A percentile compares a stretch with the other conserved stretches of the same genome.
phyloP scores from a whole-genome alignment of 2,113 vertebrate species.

The Chiloscyllium plagiosum region DNA sequence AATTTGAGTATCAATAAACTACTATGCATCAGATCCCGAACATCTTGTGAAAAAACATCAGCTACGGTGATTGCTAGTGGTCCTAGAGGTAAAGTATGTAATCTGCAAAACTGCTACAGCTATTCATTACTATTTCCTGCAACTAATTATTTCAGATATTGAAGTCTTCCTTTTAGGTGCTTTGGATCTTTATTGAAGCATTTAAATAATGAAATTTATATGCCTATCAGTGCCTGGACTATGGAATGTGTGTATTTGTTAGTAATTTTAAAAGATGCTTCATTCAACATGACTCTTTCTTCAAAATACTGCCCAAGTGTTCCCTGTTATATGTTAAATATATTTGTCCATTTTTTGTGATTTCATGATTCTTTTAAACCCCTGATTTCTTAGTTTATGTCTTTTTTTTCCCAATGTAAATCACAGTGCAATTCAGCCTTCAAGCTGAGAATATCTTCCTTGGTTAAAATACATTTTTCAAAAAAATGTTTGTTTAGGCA shows the following conservation, averaged over 20 bases:
- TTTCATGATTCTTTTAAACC: neutral
- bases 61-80: slow-evolving; percentile 44
- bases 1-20: slow-evolving; percentile 43
- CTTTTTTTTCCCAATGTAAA: neutral
- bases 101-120: neutral
- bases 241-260: neutral
- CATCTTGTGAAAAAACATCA: slow-evolving; percentile 39
- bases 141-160: neutral
- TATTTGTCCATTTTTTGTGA: neutral
- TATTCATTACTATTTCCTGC: neutral
- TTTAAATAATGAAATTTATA: neutral
- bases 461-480: neutral
- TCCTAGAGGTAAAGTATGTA: slow-evolving; percentile 40
- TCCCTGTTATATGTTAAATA: neutral
- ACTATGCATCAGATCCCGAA: slow-evolving; percentile 39
- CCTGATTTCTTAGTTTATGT: neutral
- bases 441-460: neutral
- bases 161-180: neutral
- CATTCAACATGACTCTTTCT: neutral
- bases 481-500: neutral
- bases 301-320: neutral
- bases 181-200: neutral
- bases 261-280: neutral
- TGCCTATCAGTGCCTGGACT: neutral
- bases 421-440: too few species aligned